phyloP scores from a whole-genome alignment of 2,888 invertebrate genomes.

The Dolomedes plantarius region DNA sequence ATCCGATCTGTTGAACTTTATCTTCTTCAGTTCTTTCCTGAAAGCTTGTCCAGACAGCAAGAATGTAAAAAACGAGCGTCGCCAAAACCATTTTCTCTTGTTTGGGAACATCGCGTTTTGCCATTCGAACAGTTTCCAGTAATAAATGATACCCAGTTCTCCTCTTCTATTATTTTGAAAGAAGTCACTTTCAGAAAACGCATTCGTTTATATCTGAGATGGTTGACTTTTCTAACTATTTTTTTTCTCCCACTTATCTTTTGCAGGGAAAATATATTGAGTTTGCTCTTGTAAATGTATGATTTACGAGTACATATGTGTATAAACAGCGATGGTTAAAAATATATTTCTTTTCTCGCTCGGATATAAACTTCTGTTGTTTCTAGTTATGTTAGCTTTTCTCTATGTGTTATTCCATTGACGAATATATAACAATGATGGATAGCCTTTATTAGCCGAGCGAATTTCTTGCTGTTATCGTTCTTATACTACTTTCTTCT shows the following conservation, averaged over 20 bases:
- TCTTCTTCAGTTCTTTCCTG: neutral
- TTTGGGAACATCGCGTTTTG: neutral
- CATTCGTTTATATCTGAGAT: neutral
- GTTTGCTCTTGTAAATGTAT: neutral
- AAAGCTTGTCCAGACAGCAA: neutral
- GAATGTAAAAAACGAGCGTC: neutral
- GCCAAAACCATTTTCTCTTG: neutral
- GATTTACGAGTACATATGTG: neutral
- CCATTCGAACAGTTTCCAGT: neutral
- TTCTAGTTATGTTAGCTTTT: too few relatives aligned
- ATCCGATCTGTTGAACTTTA: neutral
- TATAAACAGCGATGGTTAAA: too few relatives aligned
- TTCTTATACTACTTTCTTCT: too few relatives aligned
- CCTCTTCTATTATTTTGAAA: neutral
- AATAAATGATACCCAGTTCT: neutral
- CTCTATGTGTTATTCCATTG: too few relatives aligned
- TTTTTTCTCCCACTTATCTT: neutral
- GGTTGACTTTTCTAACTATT: slow-evolving; percentile 4
- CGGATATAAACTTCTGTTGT: too few relatives aligned
- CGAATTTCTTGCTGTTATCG: too few relatives aligned
- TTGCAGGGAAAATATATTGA: neutral
- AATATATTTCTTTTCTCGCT: too few relatives aligned
- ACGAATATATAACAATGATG: too few relatives aligned
- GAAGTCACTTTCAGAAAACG: slow-evolving; percentile 1
- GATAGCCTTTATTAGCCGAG: too few relatives aligned